These are phyloP conservation scores for Endotricha flammealis DNA, from an alignment of 2,888 invertebrate genomes.

Conservation along the genomic window DNA sequence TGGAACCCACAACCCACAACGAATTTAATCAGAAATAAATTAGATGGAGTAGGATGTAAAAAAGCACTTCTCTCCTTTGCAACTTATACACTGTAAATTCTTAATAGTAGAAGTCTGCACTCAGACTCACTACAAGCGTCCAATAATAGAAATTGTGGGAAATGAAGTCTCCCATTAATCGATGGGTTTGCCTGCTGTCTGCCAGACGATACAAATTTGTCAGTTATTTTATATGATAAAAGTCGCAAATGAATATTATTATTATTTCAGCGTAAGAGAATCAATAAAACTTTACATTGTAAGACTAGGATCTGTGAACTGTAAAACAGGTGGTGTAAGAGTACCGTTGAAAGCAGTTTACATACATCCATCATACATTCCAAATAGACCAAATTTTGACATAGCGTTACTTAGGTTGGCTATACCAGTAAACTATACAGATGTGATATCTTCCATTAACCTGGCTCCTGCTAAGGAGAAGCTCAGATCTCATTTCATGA, in stretches of 20 bases:
- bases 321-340: conserved; percentile 49
- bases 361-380: conserved; percentile 45
- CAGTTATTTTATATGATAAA: no score
- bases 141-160: no score
- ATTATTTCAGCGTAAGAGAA: conserved; percentile 49
- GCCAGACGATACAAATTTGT: no score
- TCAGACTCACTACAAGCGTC: no score
- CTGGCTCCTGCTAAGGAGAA: conserved; percentile 35
- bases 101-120: no score
- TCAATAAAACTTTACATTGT: conserved; percentile 50
- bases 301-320: conserved; percentile 54
- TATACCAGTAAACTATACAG: conserved; percentile 24
- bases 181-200: no score
- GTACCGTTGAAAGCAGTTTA: conserved; percentile 41
- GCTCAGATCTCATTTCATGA: conserved; percentile 47
- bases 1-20: no score
- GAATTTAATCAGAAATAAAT: no score
- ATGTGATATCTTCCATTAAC: conserved; percentile 39
- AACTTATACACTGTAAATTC: background rate
- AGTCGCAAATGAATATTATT: no score
- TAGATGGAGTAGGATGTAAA: no score
- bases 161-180: no score
- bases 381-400: conserved; percentile 43
- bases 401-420: conserved; percentile 45
- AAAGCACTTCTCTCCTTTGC: no score